Percentiles rank a stretch among this genome's conserved stretches.
Conservation (phyloP, 2,888 invertebrate genomes). For the Rugalucina vietnamica region DNA sequence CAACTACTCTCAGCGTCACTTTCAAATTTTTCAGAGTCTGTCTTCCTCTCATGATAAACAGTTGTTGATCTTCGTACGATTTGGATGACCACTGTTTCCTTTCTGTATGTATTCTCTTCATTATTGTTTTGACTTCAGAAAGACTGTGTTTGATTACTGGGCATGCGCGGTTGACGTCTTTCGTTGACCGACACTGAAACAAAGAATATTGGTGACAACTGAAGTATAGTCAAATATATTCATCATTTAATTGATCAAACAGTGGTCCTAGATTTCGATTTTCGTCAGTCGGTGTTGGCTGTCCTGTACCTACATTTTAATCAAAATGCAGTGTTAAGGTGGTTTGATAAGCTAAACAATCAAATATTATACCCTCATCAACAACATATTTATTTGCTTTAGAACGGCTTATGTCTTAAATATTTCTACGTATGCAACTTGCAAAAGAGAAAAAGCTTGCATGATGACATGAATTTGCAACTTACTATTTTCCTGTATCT, state of each 20-base stretch:
- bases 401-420: no score
- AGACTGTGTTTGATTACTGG: conserved; percentile 30
- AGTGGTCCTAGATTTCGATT: no score
- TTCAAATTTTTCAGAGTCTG: conserved; percentile 41
- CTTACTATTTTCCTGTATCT: conserved; percentile 56
- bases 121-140: conserved; percentile 31
- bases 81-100: conserved; percentile 48
- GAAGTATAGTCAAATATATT: no score
- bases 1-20: conserved; percentile 30
- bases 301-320: no score
- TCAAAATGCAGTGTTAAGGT: no score
- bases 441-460: no score
- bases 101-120: conserved; percentile 46
- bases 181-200: conserved; percentile 47
- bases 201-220: neutral
- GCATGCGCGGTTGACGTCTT: conserved; percentile 30
- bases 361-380: no score
- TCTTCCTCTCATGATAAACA: conserved; percentile 27
- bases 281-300: no score
- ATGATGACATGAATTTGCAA: neutral
- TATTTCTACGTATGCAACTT: no score
- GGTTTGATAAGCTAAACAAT: no score
- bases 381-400: no score
- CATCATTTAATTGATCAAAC: no score
- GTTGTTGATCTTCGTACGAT: conserved; percentile 24